Evolutionary conservation across 2,888 invertebrate genomes (phyloP), one percentile per base, ranked within the genome.

Genomic region (Luperina nickerlii): DNA sequence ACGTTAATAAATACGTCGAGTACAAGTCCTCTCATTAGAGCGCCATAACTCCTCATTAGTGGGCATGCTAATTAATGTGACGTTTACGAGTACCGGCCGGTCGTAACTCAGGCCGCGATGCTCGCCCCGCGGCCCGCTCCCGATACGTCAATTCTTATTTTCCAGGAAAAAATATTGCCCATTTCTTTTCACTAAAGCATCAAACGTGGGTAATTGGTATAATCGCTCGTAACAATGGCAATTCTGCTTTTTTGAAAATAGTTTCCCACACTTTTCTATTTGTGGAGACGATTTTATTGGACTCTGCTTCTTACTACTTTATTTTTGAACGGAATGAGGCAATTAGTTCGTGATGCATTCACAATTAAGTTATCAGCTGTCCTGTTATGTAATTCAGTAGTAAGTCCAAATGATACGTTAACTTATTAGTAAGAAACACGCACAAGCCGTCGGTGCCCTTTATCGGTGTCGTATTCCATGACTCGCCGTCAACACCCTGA

Each of bases 1-100:
- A 83, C 87, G 81, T 84, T 90, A 89, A 90, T 89, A 89, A 89
- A 95, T 95, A 95, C 94, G 93, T 94, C 94, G 92, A 90, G 92
- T 93, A 93, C 93, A 92, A 94, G 94, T 95, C 95, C 94, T 94
- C 95, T 96, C 96, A 96, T 96, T 96, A 96, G 95, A 95, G 94
- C 93, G 93, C 96, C 95, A 96, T 96, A 96, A 96, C 95, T 97
- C 95, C 96, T 96, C 96, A 97, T 97, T 97, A 97, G 96, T 91
- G 95, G 94, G 92, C 94, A 95, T 95, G 96, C 96, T 96, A 96
- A 96, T 97, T 97, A 96, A 96, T 94, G 96, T 95, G 96, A 96
- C 96, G 94, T 95, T 96, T 95, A 96, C 95, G 95, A 95, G 93
- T 92, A 91, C 91, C 93, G 91, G 84, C 90, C 90, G 92, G 92